Evolutionary conservation across 1,140 invertebrate species (phyloP).

Genomic region (Aphelenchoides avenae): DNA sequence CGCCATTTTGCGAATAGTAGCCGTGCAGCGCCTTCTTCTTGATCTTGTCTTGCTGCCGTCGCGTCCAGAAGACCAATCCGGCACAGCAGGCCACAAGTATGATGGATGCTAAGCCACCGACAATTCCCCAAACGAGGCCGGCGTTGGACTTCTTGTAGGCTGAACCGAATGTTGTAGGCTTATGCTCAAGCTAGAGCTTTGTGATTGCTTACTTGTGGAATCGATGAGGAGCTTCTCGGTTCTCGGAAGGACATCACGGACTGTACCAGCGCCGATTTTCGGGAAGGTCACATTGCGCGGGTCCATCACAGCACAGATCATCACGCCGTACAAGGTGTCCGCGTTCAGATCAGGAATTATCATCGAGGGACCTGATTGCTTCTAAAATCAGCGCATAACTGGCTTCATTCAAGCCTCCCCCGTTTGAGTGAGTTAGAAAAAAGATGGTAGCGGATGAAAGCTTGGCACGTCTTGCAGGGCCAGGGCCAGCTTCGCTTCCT

Average conservation of each 20-base stretch:
- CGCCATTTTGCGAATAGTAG: too few species aligned
- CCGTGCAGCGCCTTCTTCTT: too few species aligned
- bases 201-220: constrained; percentile 20
- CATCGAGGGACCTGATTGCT: constrained; percentile 30
- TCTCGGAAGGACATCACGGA: too few species aligned
- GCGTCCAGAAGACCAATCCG: constrained; percentile 21
- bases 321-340: constrained; percentile 49
- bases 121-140: constrained; percentile 23
- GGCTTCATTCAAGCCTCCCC: too few species aligned
- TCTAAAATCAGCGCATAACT: constrained; percentile 1
- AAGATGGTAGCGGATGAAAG: too few species aligned
- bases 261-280: too few species aligned
- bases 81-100: constrained; percentile 29
- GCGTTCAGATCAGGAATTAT: constrained; percentile 37
- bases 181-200: too few species aligned
- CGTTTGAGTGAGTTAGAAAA: too few species aligned
- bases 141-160: constrained; percentile 10
- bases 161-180: too few species aligned
- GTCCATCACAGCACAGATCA: constrained; percentile 50
- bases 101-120: constrained; percentile 8
- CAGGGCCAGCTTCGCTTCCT: too few species aligned
- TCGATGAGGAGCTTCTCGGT: constrained; percentile 29
- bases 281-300: constrained; percentile 44
- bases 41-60: constrained; percentile 30
- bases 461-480: too few species aligned